These are phyloP conservation scores for Salminus brasiliensis DNA, from an alignment of 2,113 vertebrate species.

Conservation along the genomic window DNA sequence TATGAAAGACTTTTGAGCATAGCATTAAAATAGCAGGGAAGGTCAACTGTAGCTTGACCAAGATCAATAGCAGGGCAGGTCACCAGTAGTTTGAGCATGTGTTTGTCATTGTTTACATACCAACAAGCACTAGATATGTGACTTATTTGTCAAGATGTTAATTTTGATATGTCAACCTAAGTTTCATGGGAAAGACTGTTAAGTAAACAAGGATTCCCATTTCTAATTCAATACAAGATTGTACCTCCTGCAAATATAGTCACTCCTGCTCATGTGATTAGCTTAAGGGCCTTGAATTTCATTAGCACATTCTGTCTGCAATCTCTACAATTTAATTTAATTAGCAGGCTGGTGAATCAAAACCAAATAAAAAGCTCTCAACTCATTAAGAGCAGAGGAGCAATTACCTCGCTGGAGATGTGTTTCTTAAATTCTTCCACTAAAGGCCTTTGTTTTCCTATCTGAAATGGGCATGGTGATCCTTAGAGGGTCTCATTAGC, in stretches of 20 bases:
- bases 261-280: slow-evolving; percentile 32
- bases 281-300: slow-evolving; percentile 36
- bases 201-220: slow-evolving; percentile 35
- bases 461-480: slow-evolving; percentile 25
- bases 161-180: not conserved
- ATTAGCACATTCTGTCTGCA: slow-evolving; percentile 45
- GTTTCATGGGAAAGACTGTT: not conserved
- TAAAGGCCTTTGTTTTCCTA: slow-evolving; percentile 4
- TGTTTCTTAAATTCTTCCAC: slow-evolving; percentile 11
- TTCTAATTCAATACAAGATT: slow-evolving; percentile 37
- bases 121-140: not conserved
- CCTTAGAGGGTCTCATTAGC: slow-evolving; percentile 24
- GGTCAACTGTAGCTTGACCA: no score
- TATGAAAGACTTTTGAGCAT: no score
- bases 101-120: no score
- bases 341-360: slow-evolving; percentile 46
- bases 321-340: slow-evolving; percentile 52
- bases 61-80: no score
- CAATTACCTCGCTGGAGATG: slow-evolving; percentile 32
- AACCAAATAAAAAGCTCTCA: slow-evolving; percentile 49
- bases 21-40: no score
- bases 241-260: slow-evolving; percentile 39
- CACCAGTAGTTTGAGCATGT: no score
- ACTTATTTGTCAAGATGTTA: not conserved
- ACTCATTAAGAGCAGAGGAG: slow-evolving; percentile 37